Base-by-base conservation (phyloP, 2,113 vertebrate genomes). In the Scatophagus argus region DNA sequence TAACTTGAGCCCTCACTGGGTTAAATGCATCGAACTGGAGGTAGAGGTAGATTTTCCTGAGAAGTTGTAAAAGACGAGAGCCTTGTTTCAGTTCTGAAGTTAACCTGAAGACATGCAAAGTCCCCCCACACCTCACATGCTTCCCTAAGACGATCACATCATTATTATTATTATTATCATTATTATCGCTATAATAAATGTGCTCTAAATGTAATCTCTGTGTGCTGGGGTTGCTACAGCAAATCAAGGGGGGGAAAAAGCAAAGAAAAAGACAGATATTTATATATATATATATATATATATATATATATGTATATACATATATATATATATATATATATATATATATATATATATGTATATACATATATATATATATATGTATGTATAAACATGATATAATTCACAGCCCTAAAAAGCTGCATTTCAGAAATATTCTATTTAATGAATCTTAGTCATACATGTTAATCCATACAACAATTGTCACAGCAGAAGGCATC, bases 11-110 rank as follows among this genome's bases (percentile, higher is more conserved):
- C 87, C 88, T 89, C 85, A 73, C 84, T 55, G 88, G 87, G 85
- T 86, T 87, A 86, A 87, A 92, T 89, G 87, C 83, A 78, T 93
- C 70, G 82, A 91, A 93, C 81, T 92, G 92, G 93, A 94, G 94
- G 94, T 94, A 95, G 95, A 94, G 89, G 88, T 93, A 92, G 93
- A 89, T 93, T 95, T 93, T 95, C 94, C 95, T 95, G 95, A 95
- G 93, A 93, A 91, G 85, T 92, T 83, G 70, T 80, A 76, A 86
- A 68, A 90, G 79, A 87, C 77, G 79, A 87, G 60, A 87, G 85
- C 83, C 69, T 86, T 74, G 81, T 82, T 89, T 92, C 82, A 55
- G 38, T 82, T 90, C 81, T 87, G 70, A 89, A 82, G 78, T 82
- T 72, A 73, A 69, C 61, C 64, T 39, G 58, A 79, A 87, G 81